Evolutionary conservation across 2,113 vertebrate species (phyloP), one percentile per base, ranked within the genome.

Genomic region (Ornithorhynchus anatinus): DNA sequence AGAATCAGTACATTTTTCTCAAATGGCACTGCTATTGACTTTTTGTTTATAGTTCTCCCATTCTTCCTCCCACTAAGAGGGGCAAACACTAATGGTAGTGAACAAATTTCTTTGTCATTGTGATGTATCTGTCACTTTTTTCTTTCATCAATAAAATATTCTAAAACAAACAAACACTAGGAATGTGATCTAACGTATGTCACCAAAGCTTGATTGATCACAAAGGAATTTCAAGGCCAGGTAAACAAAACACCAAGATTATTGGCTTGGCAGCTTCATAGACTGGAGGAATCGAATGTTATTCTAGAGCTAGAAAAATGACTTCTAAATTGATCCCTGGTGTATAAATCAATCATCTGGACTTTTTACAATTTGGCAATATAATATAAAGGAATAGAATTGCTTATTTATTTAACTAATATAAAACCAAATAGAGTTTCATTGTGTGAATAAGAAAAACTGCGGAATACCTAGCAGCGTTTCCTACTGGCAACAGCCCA

Each of bases 391-490:
- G 43, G 72, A 76, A 81, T 73, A 22, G 60, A 67, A 54, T 72
- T 86, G 40, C 82, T 86, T 81, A 79, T 76, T 81, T 80, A 83
- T 69, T 87, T 82, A 85, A 44, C 47, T 71, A 66, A 67, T 72
- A 64, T 70, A 77, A 75, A 60, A 27, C 37, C 70, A 61, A 79
- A 71, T 75, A 65, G 40, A 16, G 66, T 81, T 79, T 85, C 50
- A 77, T 3, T 1, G 29, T 66, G 53, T 59, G 47, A 54, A 66
- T 71, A 70, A 75, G 57, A 23, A 75, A 59, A 86, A 40, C 51
- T 63, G 61, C 72, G 39, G 50, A 74, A 71, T 75, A 79, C 87
- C 84, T 84, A 68, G n/a, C 33, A 40, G 12, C 20, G 0, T 22
- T 48, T 45, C 42, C 44, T 60, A 70, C 69, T 71, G 25, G 14